Percentiles rank a stretch among this genome's conserved stretches.
Evolutionary conservation across 2,888 invertebrate genomes (phyloP).

Genomic region (Brachyptera putata): DNA sequence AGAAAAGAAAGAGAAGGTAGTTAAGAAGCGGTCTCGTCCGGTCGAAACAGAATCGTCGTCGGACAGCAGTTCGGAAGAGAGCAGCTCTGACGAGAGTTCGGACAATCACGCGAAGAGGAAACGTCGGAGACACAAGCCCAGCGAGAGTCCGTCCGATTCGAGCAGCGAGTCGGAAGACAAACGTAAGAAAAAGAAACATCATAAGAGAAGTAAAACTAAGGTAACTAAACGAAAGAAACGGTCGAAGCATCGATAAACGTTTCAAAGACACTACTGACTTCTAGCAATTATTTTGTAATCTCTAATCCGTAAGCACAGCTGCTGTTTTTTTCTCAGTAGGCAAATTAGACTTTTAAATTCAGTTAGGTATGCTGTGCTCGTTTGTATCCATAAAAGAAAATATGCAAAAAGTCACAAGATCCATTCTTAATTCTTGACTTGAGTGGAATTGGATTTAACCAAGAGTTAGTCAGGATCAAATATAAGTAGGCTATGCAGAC

Average conservation of each 20-base stretch:
- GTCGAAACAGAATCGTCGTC: constrained; percentile 51
- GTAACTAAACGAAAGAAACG: constrained; percentile 36
- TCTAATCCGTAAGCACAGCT: too few species aligned
- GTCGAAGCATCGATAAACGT: constrained; percentile 33
- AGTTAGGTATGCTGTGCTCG: too few species aligned
- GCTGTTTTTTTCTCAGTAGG: too few species aligned
- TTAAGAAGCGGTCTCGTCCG: constrained; percentile 55
- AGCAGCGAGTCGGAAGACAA: constrained; percentile 31
- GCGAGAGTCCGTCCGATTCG: constrained; percentile 35
- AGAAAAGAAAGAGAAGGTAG: constrained; percentile 30
- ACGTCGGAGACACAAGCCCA: constrained; percentile 56
- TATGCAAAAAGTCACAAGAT: too few species aligned
- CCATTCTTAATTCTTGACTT: too few species aligned
- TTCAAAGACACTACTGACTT: too few species aligned
- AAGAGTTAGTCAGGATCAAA: too few species aligned
- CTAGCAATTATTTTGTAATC: too few species aligned
- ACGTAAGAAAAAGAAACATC: constrained; percentile 34
- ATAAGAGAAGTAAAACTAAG: constrained; percentile 28
- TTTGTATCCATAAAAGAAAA: too few species aligned
- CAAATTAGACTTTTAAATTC: too few species aligned
- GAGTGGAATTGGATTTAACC: too few species aligned
- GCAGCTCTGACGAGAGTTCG: constrained; percentile 48
- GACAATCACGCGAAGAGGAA: constrained; percentile 46
- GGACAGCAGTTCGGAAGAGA: constrained; percentile 45
- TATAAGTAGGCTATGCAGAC: too few species aligned